Conservation (phyloP, 2,888 invertebrate species). For the Sialis lutaria region DNA sequence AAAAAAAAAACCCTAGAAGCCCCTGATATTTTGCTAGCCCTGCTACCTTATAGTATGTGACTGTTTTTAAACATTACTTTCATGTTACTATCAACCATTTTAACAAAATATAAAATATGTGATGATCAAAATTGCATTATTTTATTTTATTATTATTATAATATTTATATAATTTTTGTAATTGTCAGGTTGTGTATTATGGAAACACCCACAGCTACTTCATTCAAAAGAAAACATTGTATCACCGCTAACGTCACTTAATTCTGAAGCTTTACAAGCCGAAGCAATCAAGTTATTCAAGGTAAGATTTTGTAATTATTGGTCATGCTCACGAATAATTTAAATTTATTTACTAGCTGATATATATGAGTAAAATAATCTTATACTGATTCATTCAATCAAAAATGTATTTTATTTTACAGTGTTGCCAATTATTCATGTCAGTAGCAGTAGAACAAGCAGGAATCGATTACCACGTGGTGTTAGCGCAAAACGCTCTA, state of each 20-base stretch:
- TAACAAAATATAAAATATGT: too few relatives aligned
- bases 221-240: conserved; percentile 84
- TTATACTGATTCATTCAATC: neutral
- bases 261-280: conserved; percentile 72
- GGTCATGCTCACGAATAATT: neutral
- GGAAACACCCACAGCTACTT: conserved; percentile 82
- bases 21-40: too few relatives aligned
- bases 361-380: neutral
- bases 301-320: conserved; percentile 28
- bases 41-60: too few relatives aligned
- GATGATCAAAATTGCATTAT: too few relatives aligned
- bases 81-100: neutral
- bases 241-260: conserved; percentile 78
- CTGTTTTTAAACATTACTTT: too few relatives aligned
- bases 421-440: conserved; percentile 92
- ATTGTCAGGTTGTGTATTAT: conserved; percentile 62
- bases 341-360: conserved; percentile 3
- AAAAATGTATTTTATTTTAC: conserved; percentile 13
- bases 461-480: conserved; percentile 94
- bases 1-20: too few relatives aligned
- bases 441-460: conserved; percentile 90
- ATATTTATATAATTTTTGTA: conserved; percentile 1
- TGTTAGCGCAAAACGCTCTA: conserved; percentile 88
- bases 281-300: conserved; percentile 90
- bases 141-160: neutral